Evolutionary conservation across 2,888 invertebrate genomes (phyloP).

Genomic region (Junonia oenone): DNA sequence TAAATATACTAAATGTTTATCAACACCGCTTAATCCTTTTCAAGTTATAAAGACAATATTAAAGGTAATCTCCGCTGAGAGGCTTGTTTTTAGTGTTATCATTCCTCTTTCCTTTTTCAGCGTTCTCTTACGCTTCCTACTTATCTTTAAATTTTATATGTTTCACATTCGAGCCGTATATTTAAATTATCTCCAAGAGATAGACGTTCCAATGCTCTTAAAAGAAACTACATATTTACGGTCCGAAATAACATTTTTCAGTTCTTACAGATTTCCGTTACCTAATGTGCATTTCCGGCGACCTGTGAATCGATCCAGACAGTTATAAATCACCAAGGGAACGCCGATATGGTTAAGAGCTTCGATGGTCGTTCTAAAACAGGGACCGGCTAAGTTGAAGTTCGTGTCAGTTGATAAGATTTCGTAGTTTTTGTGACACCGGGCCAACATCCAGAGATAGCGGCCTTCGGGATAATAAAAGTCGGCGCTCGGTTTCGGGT

Average conservation of each 20-base stretch:
- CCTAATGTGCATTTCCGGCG: conserved; percentile 65
- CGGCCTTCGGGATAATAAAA: conserved; percentile 60
- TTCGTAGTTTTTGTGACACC: conserved; percentile 68
- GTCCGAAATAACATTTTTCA: conserved; percentile 55
- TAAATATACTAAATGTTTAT: conserved; percentile 22
- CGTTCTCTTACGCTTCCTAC: conserved; percentile 34
- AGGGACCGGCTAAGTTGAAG: conserved; percentile 69
- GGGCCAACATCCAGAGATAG: conserved; percentile 63
- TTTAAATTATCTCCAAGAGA: conserved; percentile 47
- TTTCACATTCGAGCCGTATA: conserved; percentile 28
- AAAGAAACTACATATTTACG: conserved; percentile 47
- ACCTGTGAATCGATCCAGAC: conserved; percentile 63
- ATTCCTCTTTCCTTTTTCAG: conserved; percentile 23
- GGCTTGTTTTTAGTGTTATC: conserved; percentile 40
- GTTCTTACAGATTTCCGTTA: conserved; percentile 63
- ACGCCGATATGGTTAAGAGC: conserved; percentile 72
- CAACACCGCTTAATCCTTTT: conserved; percentile 21
- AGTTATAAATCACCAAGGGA: conserved; percentile 64
- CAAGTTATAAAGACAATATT: conserved; percentile 16
- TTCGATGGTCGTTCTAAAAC: conserved; percentile 64
- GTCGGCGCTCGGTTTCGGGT: conserved; percentile 56
- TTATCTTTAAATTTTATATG: conserved; percentile 9
- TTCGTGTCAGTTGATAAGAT: conserved; percentile 74
- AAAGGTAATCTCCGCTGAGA: conserved; percentile 17
- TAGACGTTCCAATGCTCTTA: conserved; percentile 28